phyloP scores from a whole-genome alignment of 2,888 invertebrate species.

The Stenchaetothrips biformis region DNA sequence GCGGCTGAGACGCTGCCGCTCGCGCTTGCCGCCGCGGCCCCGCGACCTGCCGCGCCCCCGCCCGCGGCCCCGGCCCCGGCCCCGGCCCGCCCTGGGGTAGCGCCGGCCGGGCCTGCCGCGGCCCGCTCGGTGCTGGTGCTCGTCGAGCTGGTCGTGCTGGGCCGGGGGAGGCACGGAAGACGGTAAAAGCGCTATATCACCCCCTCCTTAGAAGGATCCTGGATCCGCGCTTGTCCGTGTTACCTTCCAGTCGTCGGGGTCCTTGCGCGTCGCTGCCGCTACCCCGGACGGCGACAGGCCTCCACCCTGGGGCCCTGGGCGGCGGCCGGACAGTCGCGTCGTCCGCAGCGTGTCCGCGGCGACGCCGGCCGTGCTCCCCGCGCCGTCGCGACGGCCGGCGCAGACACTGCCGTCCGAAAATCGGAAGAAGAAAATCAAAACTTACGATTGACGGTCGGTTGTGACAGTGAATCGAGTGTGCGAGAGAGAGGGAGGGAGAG shows the following conservation, averaged over 20 bases:
- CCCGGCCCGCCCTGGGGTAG: constrained; percentile 39
- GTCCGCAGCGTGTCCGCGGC: no score
- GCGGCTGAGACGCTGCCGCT: constrained; percentile 58
- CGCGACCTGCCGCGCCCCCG: constrained; percentile 48
- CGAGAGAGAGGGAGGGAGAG: no score
- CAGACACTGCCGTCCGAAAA: no score
- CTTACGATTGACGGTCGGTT: no score
- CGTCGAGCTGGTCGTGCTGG: not conserved
- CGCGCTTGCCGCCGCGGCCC: constrained; percentile 54
- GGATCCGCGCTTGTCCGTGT: not conserved
- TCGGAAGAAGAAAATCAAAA: no score
- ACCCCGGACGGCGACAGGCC: not conserved
- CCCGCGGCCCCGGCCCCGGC: constrained; percentile 45
- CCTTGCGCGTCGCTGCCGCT: not conserved
- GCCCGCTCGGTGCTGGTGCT: constrained; percentile 27
- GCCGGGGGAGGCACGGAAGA: not conserved
- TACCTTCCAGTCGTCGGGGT: not conserved
- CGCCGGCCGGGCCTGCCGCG: constrained; percentile 25
- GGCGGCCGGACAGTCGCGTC: no score
- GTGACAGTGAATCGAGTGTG: no score
- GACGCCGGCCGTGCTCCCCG: no score
- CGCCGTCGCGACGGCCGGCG: no score
- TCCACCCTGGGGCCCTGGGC: no score
- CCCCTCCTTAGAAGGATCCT: no score
- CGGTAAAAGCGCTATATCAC: no score